These are phyloP conservation scores for Drosophila niveifrons DNA, from an alignment of 2,888 invertebrate genomes.

Conservation along the genomic window DNA sequence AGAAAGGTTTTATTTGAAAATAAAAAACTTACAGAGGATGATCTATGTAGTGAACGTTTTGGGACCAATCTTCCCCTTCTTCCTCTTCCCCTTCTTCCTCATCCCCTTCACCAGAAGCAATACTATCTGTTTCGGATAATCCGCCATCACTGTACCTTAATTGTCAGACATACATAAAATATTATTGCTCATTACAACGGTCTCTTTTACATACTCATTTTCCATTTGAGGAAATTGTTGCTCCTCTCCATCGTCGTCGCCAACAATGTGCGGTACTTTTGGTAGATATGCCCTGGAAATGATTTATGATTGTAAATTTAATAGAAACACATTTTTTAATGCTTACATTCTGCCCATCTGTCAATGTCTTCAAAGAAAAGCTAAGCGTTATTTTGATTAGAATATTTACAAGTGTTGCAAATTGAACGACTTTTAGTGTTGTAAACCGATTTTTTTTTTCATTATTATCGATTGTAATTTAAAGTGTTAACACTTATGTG, in stretches of 20 bases:
- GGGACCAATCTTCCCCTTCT: conserved; percentile 53
- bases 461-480: not conserved
- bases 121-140: too few species aligned
- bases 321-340: not conserved
- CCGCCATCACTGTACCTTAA: too few species aligned
- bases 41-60: conserved; percentile 35
- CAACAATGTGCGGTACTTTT: conserved; percentile 52
- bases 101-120: too few species aligned
- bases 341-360: not conserved
- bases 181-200: too few species aligned
- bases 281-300: conserved; percentile 37
- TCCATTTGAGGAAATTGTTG: too few species aligned
- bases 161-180: too few species aligned
- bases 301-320: not conserved
- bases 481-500: too few species aligned
- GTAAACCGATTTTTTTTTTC: not conserved
- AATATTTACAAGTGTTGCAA: not conserved
- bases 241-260: conserved; percentile 44
- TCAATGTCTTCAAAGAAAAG: not conserved
- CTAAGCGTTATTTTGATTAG: not conserved
- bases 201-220: too few species aligned
- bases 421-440: not conserved
- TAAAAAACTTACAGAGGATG: conserved; percentile 45
- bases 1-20: too few species aligned
- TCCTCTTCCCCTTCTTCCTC: too few species aligned